Conservation (phyloP, 2,113 vertebrate genomes). For the Thunnus maccoyii region DNA sequence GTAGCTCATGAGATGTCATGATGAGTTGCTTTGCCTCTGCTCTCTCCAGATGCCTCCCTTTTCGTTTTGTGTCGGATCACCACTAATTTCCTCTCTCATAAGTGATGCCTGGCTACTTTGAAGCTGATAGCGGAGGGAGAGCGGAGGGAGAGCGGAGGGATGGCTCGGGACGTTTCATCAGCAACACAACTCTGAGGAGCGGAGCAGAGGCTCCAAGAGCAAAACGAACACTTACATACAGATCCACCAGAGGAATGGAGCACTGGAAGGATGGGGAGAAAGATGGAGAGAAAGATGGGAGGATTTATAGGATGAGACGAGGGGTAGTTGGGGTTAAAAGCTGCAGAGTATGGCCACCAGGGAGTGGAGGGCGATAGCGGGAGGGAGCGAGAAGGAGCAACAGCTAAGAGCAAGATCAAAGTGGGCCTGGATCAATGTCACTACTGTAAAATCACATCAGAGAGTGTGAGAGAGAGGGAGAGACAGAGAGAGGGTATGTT, state of each 20-base stretch:
- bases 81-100: conserved; percentile 54
- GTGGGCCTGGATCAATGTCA: conserved; percentile 80
- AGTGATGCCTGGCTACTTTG: conserved; percentile 42
- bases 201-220: conserved; percentile 29
- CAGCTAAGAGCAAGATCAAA: conserved; percentile 80
- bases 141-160: background rate
- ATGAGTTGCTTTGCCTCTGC: conserved; percentile 19
- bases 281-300: conserved; percentile 40
- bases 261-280: conserved; percentile 31
- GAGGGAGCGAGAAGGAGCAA: conserved; percentile 59
- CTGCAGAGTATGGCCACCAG: conserved; percentile 71
- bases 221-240: conserved; percentile 30
- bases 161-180: conserved; percentile 14
- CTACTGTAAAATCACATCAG: conserved; percentile 76
- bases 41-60: conserved; percentile 19
- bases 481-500: conserved; percentile 38
- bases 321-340: conserved; percentile 74
- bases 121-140: conserved; percentile 31
- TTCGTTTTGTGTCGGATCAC: conserved; percentile 49
- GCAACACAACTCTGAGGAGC: conserved; percentile 9
- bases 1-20: conserved; percentile 52
- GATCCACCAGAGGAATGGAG: conserved; percentile 35
- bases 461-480: conserved; percentile 43
- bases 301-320: conserved; percentile 69
- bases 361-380: conserved; percentile 57